Evolutionary conservation across 2,888 invertebrate species (phyloP).

Genomic region (Isotomurus palustris): DNA sequence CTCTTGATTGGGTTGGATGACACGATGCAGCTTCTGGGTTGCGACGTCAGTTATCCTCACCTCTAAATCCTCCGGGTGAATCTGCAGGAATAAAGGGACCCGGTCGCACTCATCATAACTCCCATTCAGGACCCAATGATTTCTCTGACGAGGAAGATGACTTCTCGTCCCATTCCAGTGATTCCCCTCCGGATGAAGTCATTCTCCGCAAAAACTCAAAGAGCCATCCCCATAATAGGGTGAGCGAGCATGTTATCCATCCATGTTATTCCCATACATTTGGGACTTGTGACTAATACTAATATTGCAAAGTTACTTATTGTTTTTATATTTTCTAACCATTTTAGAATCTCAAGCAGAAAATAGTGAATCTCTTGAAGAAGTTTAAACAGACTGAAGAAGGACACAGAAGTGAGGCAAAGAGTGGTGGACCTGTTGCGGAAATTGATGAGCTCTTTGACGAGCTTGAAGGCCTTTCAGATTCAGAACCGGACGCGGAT

Average conservation of each 20-base stretch:
- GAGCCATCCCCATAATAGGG: constrained; percentile 43
- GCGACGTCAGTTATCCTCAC: constrained; percentile 45
- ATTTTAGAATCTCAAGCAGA: constrained; percentile 83
- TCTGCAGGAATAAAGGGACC: constrained; percentile 45
- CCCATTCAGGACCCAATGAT: constrained; percentile 16
- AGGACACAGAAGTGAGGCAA: constrained; percentile 51
- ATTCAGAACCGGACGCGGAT: constrained; percentile 91
- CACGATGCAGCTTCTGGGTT: constrained; percentile 46
- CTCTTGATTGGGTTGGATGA: no score
- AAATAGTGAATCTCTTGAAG: constrained; percentile 88
- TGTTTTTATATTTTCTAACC: not conserved
- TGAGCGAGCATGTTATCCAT: constrained; percentile 18
- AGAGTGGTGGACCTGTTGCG: constrained; percentile 47
- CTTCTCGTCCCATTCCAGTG: constrained; percentile 45
- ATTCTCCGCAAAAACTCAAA: constrained; percentile 45
- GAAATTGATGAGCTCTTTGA: constrained; percentile 90
- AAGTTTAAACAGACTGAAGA: constrained; percentile 92
- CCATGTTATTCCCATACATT: no score
- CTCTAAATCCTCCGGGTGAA: constrained; percentile 43
- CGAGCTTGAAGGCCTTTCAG: constrained; percentile 87
- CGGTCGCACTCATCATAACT: constrained; percentile 33
- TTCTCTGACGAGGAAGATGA: constrained; percentile 46
- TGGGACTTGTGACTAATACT: not conserved
- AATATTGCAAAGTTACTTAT: not conserved
- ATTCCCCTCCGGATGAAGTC: constrained; percentile 44